Evolutionary conservation across 1,140 invertebrate genomes (phyloP).

Genomic region (Drosophila watanabei): DNA sequence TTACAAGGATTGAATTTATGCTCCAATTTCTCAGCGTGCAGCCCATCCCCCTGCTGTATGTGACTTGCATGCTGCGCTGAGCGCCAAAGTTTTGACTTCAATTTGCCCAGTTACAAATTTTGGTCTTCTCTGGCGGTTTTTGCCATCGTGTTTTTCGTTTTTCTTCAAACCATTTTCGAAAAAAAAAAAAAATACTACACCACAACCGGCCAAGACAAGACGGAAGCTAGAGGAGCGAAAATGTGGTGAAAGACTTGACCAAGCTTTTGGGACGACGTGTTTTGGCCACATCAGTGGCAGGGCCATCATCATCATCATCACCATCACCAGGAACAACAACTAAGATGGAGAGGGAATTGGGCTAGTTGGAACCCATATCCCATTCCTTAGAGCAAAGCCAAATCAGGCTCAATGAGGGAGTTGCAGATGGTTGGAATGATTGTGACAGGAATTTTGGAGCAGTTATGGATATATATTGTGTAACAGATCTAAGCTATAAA

Average conservation of each 20-base stretch:
- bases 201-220: slow-evolving; percentile 17
- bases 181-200: slow-evolving; percentile 30
- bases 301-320: slow-evolving; percentile 38
- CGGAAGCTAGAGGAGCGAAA: slow-evolving; percentile 36
- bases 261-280: slow-evolving; percentile 54
- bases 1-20: background rate
- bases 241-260: slow-evolving; percentile 65
- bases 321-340: slow-evolving; percentile 16
- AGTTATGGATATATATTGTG: background rate
- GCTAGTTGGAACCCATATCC: slow-evolving; percentile 28
- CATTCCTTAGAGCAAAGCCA: slow-evolving; percentile 21
- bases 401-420: slow-evolving; percentile 36
- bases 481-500: background rate
- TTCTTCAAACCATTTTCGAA: slow-evolving; percentile 23
- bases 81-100: slow-evolving; percentile 77
- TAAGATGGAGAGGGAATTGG: slow-evolving; percentile 1
- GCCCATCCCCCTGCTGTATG: slow-evolving; percentile 47
- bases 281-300: slow-evolving; percentile 57
- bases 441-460: slow-evolving; percentile 38
- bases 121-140: slow-evolving; percentile 46
- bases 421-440: slow-evolving; percentile 22
- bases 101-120: slow-evolving; percentile 77
- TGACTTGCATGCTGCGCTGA: slow-evolving; percentile 74
- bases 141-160: slow-evolving; percentile 1
- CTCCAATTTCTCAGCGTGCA: slow-evolving; percentile 3